A percentile compares a stretch with the other conserved stretches of the same genome.
Conservation (phyloP, 2,888 invertebrate species). For the Bruchidius siliquastri region DNA sequence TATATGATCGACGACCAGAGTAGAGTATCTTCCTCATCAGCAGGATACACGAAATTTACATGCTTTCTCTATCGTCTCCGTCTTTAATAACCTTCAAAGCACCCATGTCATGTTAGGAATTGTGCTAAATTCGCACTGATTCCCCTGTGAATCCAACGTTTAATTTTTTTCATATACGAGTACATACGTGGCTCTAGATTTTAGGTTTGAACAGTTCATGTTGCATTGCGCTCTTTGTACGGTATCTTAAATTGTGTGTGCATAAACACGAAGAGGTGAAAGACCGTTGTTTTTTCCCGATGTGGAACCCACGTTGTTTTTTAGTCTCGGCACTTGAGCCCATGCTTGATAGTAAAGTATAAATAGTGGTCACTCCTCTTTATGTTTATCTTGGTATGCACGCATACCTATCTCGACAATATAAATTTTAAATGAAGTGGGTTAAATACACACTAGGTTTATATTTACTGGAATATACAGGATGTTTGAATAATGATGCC, state of each 20-base stretch:
- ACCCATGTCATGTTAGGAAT: no score
- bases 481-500: neutral
- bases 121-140: no score
- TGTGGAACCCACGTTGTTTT: neutral
- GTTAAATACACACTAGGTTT: neutral
- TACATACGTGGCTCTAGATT: no score
- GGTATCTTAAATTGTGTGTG: neutral
- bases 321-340: neutral
- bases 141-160: no score
- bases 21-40: no score
- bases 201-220: neutral
- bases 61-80: no score
- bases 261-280: neutral
- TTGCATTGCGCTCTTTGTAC: neutral
- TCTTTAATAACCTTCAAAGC: no score
- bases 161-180: no score
- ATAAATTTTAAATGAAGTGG: neutral
- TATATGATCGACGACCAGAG: no score
- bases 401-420: neutral
- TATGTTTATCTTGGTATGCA: neutral
- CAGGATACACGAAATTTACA: no score
- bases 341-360: neutral
- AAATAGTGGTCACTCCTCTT: neutral
- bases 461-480: neutral
- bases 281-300: neutral